Base-by-base conservation (phyloP, 2,797 vertebrate species). In the Brotula barbata region DNA sequence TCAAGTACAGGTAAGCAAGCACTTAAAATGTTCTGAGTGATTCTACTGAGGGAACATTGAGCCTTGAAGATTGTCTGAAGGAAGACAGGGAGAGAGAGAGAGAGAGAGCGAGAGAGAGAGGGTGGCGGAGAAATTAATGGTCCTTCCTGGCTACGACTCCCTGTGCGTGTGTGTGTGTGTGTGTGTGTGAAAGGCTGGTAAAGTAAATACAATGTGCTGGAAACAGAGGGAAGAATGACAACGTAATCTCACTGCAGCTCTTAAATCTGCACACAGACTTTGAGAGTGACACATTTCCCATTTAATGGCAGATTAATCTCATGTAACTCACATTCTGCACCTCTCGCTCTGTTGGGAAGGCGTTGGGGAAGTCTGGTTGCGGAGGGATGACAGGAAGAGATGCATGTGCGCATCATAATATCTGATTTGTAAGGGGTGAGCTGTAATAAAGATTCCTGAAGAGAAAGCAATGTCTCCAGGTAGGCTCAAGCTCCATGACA, bases 181-280 rank as follows among this genome's bases (percentile, higher is more conserved):
- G 31, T 46, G 60, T 63, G 67, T 64, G 65, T 80, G 74, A 82
- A 85, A 78, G 68, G 71, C 51, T 77, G 77, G 49, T 80, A 78
- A 87, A 83, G 82, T 86, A 83, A 87, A 87, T 83, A 86, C 58
- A 68, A 21, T 13, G 20, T 45, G 57, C 51, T 63, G 60, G 59
- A 77, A 75, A 78, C 57, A 69, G 42, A 69, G 60, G 72, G 72
- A 78, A 64, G 70, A 77, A 85, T 67, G 68, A 78, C 77, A 77
- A 77, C 57, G 75, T 78, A 73, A 85, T 84, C 80, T 84, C 57
- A 64, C 43, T 56, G 58, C 34, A 17, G 64, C 69, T 67, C 75
- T 77, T 80, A 78, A 84, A 85, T 75, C 77, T 64, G 33, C 64
- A 28, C 8, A 33, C 6, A 71, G 78, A 81, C 77, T 77, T 73